Base-by-base conservation (phyloP, 2,888 invertebrate species). In the Eurois occulta region DNA sequence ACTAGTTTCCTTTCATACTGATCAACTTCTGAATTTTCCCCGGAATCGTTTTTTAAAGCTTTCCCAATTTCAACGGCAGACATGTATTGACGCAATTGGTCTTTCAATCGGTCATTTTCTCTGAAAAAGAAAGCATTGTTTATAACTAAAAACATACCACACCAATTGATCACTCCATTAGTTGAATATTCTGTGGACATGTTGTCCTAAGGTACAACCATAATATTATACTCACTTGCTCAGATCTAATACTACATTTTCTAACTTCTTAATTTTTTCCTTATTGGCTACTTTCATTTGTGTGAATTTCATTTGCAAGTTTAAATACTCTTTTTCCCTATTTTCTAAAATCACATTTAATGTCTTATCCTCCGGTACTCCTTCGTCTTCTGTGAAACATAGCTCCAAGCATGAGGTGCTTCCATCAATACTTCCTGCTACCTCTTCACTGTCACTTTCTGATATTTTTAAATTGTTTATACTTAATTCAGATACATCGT, bases 11-110 rank as follows among this genome's bases (percentile, higher is more conserved):
- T 97, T 94, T 99, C 98, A 94, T 98, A 99, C 86, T 98, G 97
- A 89, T 97, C 97, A 35, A 98, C 98, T 95, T 99, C 98, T 79
- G 97, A 97, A 85, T 97, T 97, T 64, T 95, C 94, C 81, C 92
- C 92, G 41, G 71, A 78, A 72, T 97, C 97, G 86, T 96, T 96
- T 91, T 98, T 97, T 88, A 99, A 95, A 97, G 98, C 97, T 95
- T 98, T 98, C 41, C 99, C 98, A 80, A 98, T 97, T 96, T 98
- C 98, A 60, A 99, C 98, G n/a, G 99, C 99, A 73, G 98, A 98
- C 87, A 99, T 98, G 93, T 99, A 99, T 90, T 98, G 98, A 88
- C 98, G 97, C 78, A 99, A 93, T 92, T 99, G 99, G 88, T 98
- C 98, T 91, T 98, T 98, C 87, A 99, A 95, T 85, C 98, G 96